Conservation (phyloP, 2,797 vertebrate species). For the Ceryle rudis region DNA sequence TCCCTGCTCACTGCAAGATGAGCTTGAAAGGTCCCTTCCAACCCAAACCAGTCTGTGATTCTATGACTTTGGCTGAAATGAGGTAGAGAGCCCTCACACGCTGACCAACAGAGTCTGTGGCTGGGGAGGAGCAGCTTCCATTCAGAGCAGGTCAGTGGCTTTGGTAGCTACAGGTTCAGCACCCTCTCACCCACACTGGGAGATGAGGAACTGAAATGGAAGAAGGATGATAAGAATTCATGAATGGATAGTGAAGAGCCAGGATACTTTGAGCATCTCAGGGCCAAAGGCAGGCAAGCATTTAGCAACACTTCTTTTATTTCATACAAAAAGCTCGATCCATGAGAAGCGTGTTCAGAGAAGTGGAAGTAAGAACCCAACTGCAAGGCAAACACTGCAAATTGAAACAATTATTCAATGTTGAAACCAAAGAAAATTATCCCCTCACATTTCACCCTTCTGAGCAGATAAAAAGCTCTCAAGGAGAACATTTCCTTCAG, state of each 20-base stretch:
- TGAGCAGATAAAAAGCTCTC: not conserved
- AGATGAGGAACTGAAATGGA: not conserved
- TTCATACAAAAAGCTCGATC: not conserved
- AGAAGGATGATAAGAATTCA: not conserved
- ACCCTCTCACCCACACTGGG: not conserved
- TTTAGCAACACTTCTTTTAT: not conserved
- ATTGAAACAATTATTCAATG: slow-evolving; percentile 28
- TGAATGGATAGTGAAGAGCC: fast-evolving
- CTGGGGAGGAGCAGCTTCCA: fast-evolving
- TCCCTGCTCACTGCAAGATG: not conserved
- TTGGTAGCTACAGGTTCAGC: not conserved
- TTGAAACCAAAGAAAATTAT: not conserved
- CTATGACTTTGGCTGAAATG: fast-evolving
- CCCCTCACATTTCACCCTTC: not conserved
- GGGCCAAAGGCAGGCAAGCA: not conserved
- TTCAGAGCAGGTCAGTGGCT: not conserved
- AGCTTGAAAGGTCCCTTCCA: not conserved
- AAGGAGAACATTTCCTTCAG: not conserved
- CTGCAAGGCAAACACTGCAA: not conserved
- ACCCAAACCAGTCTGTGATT: not conserved
- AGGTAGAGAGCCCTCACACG: not conserved
- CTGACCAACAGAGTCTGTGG: fast-evolving
- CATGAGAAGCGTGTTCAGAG: not conserved
- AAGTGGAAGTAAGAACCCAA: not conserved
- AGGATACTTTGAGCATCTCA: not conserved